Evolutionary conservation across 2,888 invertebrate species (phyloP).

Genomic region (Candidula unifasciata): DNA sequence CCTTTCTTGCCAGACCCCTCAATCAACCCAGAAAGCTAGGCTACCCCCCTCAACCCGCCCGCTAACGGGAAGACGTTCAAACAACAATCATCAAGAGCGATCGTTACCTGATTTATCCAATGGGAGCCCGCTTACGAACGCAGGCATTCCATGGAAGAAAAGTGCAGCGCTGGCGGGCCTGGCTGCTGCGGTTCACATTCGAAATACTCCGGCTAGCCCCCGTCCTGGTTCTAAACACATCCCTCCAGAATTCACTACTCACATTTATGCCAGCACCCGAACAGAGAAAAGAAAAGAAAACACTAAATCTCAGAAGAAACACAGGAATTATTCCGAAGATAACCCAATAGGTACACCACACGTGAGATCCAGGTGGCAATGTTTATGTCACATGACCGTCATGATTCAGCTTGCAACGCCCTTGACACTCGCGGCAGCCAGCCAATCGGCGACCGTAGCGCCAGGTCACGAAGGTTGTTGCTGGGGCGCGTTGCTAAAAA

Average conservation of each 20-base stretch:
- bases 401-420: conserved; percentile 64
- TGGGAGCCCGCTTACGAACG: conserved; percentile 39
- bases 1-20: too few relatives aligned
- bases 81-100: background rate
- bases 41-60: too few relatives aligned
- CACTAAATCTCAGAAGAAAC: background rate
- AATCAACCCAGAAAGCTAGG: too few relatives aligned
- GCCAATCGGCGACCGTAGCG: conserved; percentile 61
- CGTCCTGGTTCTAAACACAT: background rate
- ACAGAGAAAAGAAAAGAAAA: background rate
- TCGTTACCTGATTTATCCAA: conserved; percentile 47
- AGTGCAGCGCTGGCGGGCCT: background rate
- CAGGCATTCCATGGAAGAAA: conserved; percentile 50
- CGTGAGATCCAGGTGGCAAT: conserved; percentile 59
- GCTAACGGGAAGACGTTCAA: background rate
- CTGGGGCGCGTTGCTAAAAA: conserved; percentile 54
- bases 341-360: conserved; percentile 28
- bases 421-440: conserved; percentile 60
- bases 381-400: conserved; percentile 73
- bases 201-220: background rate
- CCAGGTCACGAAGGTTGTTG: conserved; percentile 52
- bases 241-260: background rate
- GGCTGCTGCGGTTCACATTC: background rate
- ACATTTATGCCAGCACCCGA: too few relatives aligned
- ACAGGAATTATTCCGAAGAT: background rate